Conservation (phyloP, 1,140 invertebrate species). For the Anthonomus grandis region DNA sequence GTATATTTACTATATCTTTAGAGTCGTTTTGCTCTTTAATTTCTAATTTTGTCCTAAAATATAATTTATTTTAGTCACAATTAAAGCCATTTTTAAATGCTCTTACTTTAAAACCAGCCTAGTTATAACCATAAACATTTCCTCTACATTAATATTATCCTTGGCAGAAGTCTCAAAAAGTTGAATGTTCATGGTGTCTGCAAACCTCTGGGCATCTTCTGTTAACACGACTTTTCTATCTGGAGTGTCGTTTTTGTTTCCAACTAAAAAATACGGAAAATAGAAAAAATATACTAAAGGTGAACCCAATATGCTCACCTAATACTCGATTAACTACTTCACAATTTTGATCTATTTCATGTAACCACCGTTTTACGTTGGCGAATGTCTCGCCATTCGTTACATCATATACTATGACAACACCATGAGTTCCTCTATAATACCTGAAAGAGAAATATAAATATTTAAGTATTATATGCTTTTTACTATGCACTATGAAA, state of each 20-base stretch:
- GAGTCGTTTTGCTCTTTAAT: constrained; percentile 59
- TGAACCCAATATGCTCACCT: constrained; percentile 60
- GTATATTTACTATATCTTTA: constrained; percentile 57
- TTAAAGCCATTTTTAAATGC: neutral
- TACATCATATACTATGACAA: constrained; percentile 99
- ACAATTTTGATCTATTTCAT: constrained; percentile 99
- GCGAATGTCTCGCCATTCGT: constrained; percentile 98
- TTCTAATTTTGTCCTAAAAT: constrained; percentile 54
- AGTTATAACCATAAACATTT: constrained; percentile 76
- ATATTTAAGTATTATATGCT: constrained; percentile 2
- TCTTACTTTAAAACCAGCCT: constrained; percentile 54
- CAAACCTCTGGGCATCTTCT: constrained; percentile 95
- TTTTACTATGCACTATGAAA: constrained; percentile 5
- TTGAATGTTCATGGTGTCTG: constrained; percentile 94
- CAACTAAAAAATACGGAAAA: constrained; percentile 66
- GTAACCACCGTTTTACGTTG: constrained; percentile 96
- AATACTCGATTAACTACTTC: constrained; percentile 98
- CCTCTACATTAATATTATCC: constrained; percentile 98
- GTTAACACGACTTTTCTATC: constrained; percentile 95
- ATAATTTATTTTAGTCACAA: constrained; percentile 21
- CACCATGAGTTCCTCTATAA: constrained; percentile 97
- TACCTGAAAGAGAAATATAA: constrained; percentile 69
- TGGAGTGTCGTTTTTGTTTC: constrained; percentile 98
- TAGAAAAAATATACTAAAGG: too few relatives aligned
- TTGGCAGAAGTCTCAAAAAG: constrained; percentile 99